Evolutionary conservation across 2,888 invertebrate genomes (phyloP).

Genomic region (Orchesellides sinensis): DNA sequence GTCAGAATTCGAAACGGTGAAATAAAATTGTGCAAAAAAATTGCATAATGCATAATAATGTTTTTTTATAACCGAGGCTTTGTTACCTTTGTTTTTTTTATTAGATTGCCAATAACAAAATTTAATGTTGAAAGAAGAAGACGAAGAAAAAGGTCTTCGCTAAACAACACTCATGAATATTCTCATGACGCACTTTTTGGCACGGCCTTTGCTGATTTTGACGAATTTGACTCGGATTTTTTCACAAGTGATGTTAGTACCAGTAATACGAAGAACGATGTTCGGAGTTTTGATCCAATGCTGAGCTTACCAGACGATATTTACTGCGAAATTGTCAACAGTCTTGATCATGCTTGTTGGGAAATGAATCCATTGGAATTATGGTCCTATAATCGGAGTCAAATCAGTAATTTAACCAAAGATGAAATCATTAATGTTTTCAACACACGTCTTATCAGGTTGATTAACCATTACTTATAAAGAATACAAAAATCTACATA

Average conservation of each 20-base stretch:
- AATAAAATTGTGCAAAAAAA: too few species aligned
- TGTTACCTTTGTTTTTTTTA: neutral
- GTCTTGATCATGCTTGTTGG: conserved; percentile 82
- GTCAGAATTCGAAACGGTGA: too few species aligned
- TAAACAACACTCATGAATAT: conserved; percentile 8
- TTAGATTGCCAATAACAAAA: conserved; percentile 72
- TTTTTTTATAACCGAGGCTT: too few species aligned
- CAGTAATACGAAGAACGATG: neutral
- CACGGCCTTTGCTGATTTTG: conserved; percentile 64
- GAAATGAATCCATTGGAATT: conserved; percentile 84
- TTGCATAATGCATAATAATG: too few species aligned
- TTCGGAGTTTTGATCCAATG: conserved; percentile 79
- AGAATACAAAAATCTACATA: neutral
- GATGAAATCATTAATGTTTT: conserved; percentile 82
- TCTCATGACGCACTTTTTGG: conserved; percentile 43
- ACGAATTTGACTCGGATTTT: conserved; percentile 67
- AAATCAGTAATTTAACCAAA: conserved; percentile 80
- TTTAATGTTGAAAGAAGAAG: conserved; percentile 40
- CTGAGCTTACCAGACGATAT: conserved; percentile 80
- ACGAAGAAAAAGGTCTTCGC: conserved; percentile 14
- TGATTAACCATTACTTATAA: conserved; percentile 49
- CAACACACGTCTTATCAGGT: conserved; percentile 80
- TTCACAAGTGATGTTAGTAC: conserved; percentile 22
- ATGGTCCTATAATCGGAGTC: conserved; percentile 82
- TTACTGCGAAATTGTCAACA: conserved; percentile 83